A percentile compares a stretch with the other conserved stretches of the same genome.
Conservation (phyloP, 2,797 vertebrate genomes). For the Propithecus perrieri region DNA sequence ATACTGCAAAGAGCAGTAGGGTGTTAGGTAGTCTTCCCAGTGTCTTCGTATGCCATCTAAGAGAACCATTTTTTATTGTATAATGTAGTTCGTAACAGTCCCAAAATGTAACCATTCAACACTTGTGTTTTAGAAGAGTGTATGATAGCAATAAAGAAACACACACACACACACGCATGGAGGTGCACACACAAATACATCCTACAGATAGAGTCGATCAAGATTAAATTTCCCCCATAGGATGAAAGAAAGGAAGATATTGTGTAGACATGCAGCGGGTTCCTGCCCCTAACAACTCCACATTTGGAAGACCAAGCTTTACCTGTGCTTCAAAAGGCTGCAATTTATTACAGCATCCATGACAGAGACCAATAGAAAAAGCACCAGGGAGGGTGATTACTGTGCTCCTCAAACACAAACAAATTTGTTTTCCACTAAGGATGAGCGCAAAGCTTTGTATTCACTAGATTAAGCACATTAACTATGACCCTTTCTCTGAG, state of each 20-base stretch:
- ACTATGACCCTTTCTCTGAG: conserved; percentile 69
- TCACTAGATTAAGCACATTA: conserved; percentile 78
- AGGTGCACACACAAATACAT: neutral
- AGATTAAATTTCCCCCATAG: neutral
- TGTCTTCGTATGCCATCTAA: neutral
- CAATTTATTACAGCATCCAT: conserved; percentile 78
- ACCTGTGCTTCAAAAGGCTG: conserved; percentile 74
- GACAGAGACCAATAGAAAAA: conserved; percentile 76
- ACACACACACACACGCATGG: neutral
- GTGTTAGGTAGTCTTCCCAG: neutral
- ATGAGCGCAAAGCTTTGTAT: conserved; percentile 76
- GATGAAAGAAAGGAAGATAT: conserved; percentile 26
- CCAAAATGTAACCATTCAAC: neutral
- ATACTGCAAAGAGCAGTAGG: neutral
- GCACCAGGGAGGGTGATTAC: conserved; percentile 67
- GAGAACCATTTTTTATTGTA: neutral
- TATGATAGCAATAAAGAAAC: neutral
- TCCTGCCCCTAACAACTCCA: conserved; percentile 71
- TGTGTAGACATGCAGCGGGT: conserved; percentile 42
- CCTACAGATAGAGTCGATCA: neutral
- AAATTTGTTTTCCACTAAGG: conserved; percentile 81
- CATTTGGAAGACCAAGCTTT: conserved; percentile 71
- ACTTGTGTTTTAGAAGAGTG: neutral
- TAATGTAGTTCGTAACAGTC: neutral
- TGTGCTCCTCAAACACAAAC: conserved; percentile 81